A percentile compares a stretch with the other conserved stretches of the same genome.
phyloP scores from a whole-genome alignment of 2,888 invertebrate species.

The Odontomyia ornata region DNA sequence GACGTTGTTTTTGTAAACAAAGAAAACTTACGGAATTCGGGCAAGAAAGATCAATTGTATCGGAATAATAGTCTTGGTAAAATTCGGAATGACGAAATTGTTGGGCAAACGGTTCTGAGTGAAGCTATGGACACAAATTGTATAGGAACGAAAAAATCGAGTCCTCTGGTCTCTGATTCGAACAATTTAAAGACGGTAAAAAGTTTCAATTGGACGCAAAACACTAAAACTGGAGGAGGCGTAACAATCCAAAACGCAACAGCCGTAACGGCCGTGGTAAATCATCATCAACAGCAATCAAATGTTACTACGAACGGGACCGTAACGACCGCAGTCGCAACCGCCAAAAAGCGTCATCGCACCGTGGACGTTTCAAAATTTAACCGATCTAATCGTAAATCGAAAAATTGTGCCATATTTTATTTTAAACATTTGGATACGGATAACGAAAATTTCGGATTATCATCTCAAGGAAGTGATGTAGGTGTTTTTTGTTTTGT shows the following conservation, averaged over 20 bases:
- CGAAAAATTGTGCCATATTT: slow-evolving; percentile 84
- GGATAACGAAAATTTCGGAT: slow-evolving; percentile 75
- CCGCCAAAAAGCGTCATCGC: slow-evolving; percentile 66
- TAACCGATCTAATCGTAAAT: slow-evolving; percentile 78
- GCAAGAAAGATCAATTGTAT: slow-evolving; percentile 56
- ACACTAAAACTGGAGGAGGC: slow-evolving; percentile 17
- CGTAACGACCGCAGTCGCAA: slow-evolving; percentile 50
- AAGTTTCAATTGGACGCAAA: slow-evolving; percentile 7
- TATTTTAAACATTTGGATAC: slow-evolving; percentile 89
- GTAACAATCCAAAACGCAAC: slow-evolving; percentile 43
- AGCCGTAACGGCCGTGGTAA: slow-evolving; percentile 51
- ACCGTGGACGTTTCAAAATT: slow-evolving; percentile 70
- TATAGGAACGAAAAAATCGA: slow-evolving; percentile 19
- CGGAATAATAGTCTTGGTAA: not conserved
- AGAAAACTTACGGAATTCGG: slow-evolving; percentile 51
- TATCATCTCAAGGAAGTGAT: slow-evolving; percentile 64
- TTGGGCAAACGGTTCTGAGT: slow-evolving; percentile 51
- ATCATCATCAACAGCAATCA: not conserved
- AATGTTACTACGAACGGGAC: slow-evolving; percentile 48
- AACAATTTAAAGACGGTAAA: slow-evolving; percentile 5
- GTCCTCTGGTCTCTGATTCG: not conserved
- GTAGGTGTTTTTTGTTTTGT: slow-evolving; percentile 59
- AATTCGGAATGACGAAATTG: slow-evolving; percentile 45
- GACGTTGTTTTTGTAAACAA: slow-evolving; percentile 53
- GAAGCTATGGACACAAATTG: slow-evolving; percentile 51